Evolutionary conservation across 2,888 invertebrate genomes (phyloP).

Genomic region (Drosophila neoperkinsi): DNA sequence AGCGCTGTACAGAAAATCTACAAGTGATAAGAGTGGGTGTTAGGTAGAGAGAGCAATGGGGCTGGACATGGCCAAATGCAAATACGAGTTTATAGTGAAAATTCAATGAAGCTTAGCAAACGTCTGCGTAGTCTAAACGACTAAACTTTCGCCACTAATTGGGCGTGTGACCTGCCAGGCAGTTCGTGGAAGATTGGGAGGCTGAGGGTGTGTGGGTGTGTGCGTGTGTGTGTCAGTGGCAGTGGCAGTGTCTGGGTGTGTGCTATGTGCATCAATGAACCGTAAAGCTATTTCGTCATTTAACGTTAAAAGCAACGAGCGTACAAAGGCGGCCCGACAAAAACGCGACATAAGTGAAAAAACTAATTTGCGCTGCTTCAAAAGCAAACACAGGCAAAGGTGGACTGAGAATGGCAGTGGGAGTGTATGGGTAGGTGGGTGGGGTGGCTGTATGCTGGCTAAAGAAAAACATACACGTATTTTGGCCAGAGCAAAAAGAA

Average conservation of each 20-base stretch:
- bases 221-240: conserved; percentile 6
- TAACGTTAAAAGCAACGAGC: conserved; percentile 79
- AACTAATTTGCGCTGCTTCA: conserved; percentile 82
- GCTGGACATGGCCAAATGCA: conserved; percentile 69
- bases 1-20: conserved; percentile 31
- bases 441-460: conserved; percentile 51
- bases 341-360: conserved; percentile 79
- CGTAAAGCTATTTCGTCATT: conserved; percentile 82
- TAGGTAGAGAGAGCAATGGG: not conserved
- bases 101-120: conserved; percentile 77
- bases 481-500: conserved; percentile 74
- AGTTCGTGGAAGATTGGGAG: conserved; percentile 1
- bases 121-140: conserved; percentile 66
- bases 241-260: conserved; percentile 47
- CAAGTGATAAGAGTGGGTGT: not conserved
- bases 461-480: conserved; percentile 80
- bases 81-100: conserved; percentile 70
- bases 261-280: conserved; percentile 79
- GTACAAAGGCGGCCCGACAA: conserved; percentile 76
- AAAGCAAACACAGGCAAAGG: conserved; percentile 71
- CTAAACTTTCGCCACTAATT: conserved; percentile 79
- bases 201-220: conserved; percentile 5
- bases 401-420: not conserved
- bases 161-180: conserved; percentile 75
- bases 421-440: not conserved